Evolutionary conservation across 2,113 vertebrate genomes (phyloP).

Genomic region (Protobothrops mucrosquamatus): DNA sequence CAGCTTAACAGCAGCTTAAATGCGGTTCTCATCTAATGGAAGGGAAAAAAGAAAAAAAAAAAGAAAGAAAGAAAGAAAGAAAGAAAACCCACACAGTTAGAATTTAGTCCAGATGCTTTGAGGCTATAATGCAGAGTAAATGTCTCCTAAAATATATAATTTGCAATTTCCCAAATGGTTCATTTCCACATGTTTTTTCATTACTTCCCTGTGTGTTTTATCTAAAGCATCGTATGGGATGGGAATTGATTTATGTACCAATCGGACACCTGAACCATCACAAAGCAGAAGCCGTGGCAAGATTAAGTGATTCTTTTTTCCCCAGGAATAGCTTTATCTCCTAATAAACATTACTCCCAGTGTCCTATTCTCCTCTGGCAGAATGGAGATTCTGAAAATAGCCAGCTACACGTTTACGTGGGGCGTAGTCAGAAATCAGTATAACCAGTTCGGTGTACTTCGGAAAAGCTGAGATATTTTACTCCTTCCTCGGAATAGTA

Average conservation of each 20-base stretch:
- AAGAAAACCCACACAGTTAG: neutral
- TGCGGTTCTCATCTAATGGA: neutral
- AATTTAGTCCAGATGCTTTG: slow-evolving; percentile 13
- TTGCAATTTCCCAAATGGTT: slow-evolving; percentile 19
- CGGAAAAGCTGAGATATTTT: neutral
- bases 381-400: neutral
- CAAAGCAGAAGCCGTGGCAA: slow-evolving; percentile 18
- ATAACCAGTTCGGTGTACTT: neutral
- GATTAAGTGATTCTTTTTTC: slow-evolving; percentile 29
- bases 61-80: neutral
- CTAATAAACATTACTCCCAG: slow-evolving; percentile 35
- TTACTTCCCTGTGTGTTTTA: slow-evolving; percentile 29
- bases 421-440: neutral
- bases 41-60: neutral
- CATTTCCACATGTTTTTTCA: slow-evolving; percentile 10
- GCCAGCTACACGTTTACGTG: slow-evolving; percentile 3
- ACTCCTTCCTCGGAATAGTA: neutral
- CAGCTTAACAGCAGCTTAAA: neutral
- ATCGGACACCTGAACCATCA: slow-evolving; percentile 29
- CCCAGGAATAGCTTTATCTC: slow-evolving; percentile 37
- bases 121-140: slow-evolving; percentile 21
- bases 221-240: neutral
- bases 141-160: slow-evolving; percentile 14
- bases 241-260: slow-evolving; percentile 33
- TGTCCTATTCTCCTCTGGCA: neutral